Base-by-base conservation (phyloP, 2,797 vertebrate genomes). In the Acrossocheilus fasciatus region DNA sequence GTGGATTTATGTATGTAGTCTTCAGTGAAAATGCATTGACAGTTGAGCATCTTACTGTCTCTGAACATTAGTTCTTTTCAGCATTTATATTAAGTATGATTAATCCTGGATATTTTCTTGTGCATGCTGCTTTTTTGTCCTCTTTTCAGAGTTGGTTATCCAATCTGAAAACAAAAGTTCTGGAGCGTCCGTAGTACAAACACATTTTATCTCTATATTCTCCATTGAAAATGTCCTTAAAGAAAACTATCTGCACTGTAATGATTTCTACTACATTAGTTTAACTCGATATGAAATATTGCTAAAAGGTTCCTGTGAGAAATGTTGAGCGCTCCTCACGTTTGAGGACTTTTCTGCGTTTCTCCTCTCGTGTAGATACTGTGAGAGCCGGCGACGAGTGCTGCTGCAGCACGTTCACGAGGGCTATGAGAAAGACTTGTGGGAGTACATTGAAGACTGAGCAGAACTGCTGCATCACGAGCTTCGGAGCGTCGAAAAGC, bases 391-490 rank as follows among this genome's bases (percentile, higher is more conserved):
- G 91, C 97, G 98, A 93, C 97, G 97, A 95, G 98, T 99, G 93
- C 97, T 99, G 94, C 96, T 99, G 94, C 98, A 99, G 96, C 98
- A 99, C 64, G 98, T 99, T 94, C 98, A 99, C 93, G 98, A 99
- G 97, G 98, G 98, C 95, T 99, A 99, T 83, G 98, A 99, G 96
- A 99, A 99, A 95, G 98, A 99, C 95, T 98, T 99, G 95, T 99
- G 98, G 98, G 98, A 99, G 93, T 99, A 99, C 96, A 99, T 99
- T 90, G 98, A 99, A 96, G 98, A 99, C 97, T 99, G 97, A 99
- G 96, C 93, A 93, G 92, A 95, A 91, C 86, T 93, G 95, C 95
- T 95, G 91, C 82, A 90, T 93, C 92, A 94, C 90, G 74, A 93
- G 95, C 95, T 95, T 52, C 73, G 39, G 23, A 54, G 59, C 50